Base-by-base conservation (phyloP, 2,888 invertebrate species). In the Galerucella calmariensis region DNA sequence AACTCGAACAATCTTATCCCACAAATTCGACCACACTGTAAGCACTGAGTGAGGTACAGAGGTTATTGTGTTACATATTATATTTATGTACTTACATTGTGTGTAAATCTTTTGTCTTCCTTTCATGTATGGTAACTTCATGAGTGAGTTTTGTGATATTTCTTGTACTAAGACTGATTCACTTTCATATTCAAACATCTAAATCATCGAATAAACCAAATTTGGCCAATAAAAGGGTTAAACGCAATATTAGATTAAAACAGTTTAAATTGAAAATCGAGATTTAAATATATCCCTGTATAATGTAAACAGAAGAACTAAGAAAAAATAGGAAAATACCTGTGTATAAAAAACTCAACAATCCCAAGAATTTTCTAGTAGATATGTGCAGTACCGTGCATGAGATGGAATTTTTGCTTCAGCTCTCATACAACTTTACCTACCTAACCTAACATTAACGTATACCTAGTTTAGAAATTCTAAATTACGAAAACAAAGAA, bases 141-240 rank as follows among this genome's bases (percentile, higher is more conserved):
- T 76, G 77, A 79, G 77, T 79, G 77, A 80, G 77, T 77, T 80
- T 79, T 82, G 81, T 82, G 81, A 82, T 82, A 81, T 78, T 77
- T 74, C 70, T 74, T 73, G 73, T 71, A 62, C 74, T 78, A 81
- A 81, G 81, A 81, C 81, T 81, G 81, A 81, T 72, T 58, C 62
- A 70, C 71, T 72, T 75, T 62, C 72, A 72, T 65, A 48, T 73
- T 71, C 78, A 75, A 75, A 77, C 78, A 75, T 76, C 77, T 74
- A 70, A 68, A 69, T 74, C 51, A 68, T 46, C 16, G 20, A 62
- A 62, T 65, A n/a, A 41, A 35, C 20, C 35, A 62, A 41, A 16
- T 41, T 62, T 62, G 62, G n/a, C 8, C 9, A 35, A 56, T 56
- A 2, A 20, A 56, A 56, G 10, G 6, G 51, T n/a, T n/a, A n/a